A percentile compares a stretch with the other conserved stretches of the same genome.
Conservation (phyloP, 1,140 invertebrate genomes). For the Zaprionus africanus region DNA sequence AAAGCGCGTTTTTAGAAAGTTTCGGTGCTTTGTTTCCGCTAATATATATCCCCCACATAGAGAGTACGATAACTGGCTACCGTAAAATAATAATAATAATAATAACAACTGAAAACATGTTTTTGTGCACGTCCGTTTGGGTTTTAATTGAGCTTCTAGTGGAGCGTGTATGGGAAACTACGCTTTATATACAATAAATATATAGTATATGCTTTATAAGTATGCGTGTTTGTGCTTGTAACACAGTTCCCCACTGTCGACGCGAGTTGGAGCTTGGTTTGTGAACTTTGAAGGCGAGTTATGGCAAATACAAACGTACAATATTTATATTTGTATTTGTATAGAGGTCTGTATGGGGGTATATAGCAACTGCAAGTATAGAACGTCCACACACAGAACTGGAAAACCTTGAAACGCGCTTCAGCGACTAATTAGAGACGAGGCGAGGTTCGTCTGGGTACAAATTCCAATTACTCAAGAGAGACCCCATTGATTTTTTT, state of each 20-base stretch:
- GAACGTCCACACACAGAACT: slow-evolving; percentile 25
- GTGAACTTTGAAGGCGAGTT: slow-evolving; percentile 1
- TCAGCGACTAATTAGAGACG: slow-evolving; percentile 67
- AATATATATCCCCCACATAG: slow-evolving; percentile 11
- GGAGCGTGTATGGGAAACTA: background rate
- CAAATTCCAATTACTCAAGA: slow-evolving; percentile 3
- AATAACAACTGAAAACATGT: slow-evolving; percentile 51
- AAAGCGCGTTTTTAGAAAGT: slow-evolving; percentile 39
- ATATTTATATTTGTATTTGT: slow-evolving; percentile 10
- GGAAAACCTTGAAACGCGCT: slow-evolving; percentile 65
- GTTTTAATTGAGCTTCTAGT: slow-evolving; percentile 44
- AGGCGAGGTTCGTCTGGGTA: slow-evolving; percentile 1
- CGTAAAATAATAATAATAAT: slow-evolving; percentile 7
- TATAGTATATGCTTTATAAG: background rate
- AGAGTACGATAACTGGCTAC: background rate
- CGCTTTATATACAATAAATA: background rate
- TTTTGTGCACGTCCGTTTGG: slow-evolving; percentile 48
- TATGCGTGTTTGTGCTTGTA: slow-evolving; percentile 13
- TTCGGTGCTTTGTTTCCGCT: slow-evolving; percentile 20
- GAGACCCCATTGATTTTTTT: slow-evolving; percentile 1
- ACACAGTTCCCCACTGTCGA: background rate
- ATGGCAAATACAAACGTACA: background rate
- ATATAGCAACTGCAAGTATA: background rate
- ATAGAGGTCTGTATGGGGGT: background rate
- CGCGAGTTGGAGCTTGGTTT: slow-evolving; percentile 1